Evolutionary conservation across 2,888 invertebrate genomes (phyloP), one percentile per base, ranked within the genome.

Genomic region (Nineta flava): DNA sequence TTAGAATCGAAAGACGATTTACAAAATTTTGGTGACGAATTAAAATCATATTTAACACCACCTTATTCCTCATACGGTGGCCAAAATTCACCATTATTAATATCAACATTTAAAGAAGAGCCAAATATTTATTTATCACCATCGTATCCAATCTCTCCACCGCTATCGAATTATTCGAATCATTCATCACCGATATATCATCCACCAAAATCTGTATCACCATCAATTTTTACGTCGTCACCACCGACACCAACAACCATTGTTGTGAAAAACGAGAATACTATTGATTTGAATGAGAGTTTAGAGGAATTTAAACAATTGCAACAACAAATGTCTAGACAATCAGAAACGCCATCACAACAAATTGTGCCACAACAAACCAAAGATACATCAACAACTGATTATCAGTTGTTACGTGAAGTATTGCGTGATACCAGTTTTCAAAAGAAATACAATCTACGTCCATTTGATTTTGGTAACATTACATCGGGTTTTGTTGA

Each of bases 351-450:
- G 2, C 3, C n/a, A 38, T 26, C 21, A 13, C 17, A 12, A 9
- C 47, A 17, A 16, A 34, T 47, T 34, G 34, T 17, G 10, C 15
- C 26, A 12, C 47, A 34, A 26, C 26, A 26, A 26, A 26, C 26
- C 26, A 38, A 43, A 34, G 42, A 26, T 12, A 48, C 48, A 48
- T 58, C 58, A 50, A 73, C 73, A 9, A 73, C 79, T 59, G 80
- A 86, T 62, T 84, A 90, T 66, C 80, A 83, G 60, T 68, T 88
- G 48, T 65, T 91, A 50, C 73, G 88, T 51, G 87, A 90, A 61
- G 88, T 85, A 48, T 68, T 90, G 48, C 77, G 84, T 62, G 90
- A 90, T 60, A 88, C 87, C 6, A 81, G 84, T 55, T 90, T 88
- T 65, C 90, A 88, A 65, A 81, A 81, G 64, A 81, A 84, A 61